These are phyloP conservation scores for Drosophila cognata DNA, from an alignment of 2,888 invertebrate species.

Conservation along the genomic window DNA sequence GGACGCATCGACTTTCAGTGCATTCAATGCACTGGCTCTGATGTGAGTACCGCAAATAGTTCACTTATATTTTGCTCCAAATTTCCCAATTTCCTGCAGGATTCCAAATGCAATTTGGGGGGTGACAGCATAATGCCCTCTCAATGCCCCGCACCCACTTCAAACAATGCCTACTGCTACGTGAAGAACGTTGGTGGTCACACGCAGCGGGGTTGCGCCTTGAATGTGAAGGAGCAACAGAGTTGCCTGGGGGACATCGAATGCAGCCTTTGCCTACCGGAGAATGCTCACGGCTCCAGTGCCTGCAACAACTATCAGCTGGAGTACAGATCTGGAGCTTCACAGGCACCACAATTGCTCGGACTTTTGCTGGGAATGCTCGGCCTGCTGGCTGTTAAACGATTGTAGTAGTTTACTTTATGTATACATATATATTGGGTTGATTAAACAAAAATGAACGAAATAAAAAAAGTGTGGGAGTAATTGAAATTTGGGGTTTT, in stretches of 20 bases:
- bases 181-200: constrained; percentile 46
- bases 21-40: constrained; percentile 73
- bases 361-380: constrained; percentile 44
- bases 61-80: neutral
- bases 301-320: constrained; percentile 77
- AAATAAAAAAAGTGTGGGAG: constrained; percentile 10
- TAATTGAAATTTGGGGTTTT: constrained; percentile 3
- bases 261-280: constrained; percentile 78
- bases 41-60: constrained; percentile 55
- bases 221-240: constrained; percentile 70
- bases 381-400: constrained; percentile 36
- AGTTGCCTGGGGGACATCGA: constrained; percentile 62
- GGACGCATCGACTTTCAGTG: constrained; percentile 79
- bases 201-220: constrained; percentile 78
- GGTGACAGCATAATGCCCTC: constrained; percentile 42
- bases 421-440: neutral
- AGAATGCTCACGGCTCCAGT: constrained; percentile 37
- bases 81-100: constrained; percentile 37
- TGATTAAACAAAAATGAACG: constrained; percentile 21
- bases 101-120: constrained; percentile 63
- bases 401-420: constrained; percentile 24
- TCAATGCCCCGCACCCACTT: constrained; percentile 75
- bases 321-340: constrained; percentile 35
- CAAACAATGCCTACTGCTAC: constrained; percentile 82
- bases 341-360: constrained; percentile 16